Percentiles rank a stretch among this genome's conserved stretches.
phyloP scores from a whole-genome alignment of 2,888 invertebrate genomes.

The Endotricha flammealis region DNA sequence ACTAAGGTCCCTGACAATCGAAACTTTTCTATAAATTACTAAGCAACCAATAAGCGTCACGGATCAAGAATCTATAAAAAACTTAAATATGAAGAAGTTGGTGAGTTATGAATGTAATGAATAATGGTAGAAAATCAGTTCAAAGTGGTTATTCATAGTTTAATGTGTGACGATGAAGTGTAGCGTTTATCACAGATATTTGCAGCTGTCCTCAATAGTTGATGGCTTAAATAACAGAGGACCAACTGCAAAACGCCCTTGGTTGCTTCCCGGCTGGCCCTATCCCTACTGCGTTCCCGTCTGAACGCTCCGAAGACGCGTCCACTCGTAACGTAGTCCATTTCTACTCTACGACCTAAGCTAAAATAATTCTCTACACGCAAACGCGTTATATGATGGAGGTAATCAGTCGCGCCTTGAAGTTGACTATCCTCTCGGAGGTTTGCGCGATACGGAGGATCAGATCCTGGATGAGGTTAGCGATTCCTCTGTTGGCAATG shows the following conservation, averaged over 20 bases:
- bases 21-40: background rate
- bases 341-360: conserved; percentile 34
- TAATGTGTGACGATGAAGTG: conserved; percentile 6
- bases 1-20: background rate
- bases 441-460: conserved; percentile 93
- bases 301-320: conserved; percentile 10
- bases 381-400: conserved; percentile 86
- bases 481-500: conserved; percentile 91
- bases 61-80: background rate
- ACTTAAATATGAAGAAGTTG: background rate
- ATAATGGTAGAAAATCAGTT: background rate
- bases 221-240: background rate
- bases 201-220: background rate
- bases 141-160: conserved; percentile 1
- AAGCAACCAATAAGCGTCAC: background rate
- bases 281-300: background rate
- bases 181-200: conserved; percentile 8
- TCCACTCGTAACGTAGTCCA: conserved; percentile 17
- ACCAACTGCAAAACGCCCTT: background rate
- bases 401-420: conserved; percentile 94
- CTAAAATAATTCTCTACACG: conserved; percentile 51
- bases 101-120: background rate
- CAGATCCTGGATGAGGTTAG: conserved; percentile 91
- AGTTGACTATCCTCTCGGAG: conserved; percentile 94
- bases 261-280: background rate